phyloP scores from a whole-genome alignment of 2,113 vertebrate species.

The Condylura cristata region DNA sequence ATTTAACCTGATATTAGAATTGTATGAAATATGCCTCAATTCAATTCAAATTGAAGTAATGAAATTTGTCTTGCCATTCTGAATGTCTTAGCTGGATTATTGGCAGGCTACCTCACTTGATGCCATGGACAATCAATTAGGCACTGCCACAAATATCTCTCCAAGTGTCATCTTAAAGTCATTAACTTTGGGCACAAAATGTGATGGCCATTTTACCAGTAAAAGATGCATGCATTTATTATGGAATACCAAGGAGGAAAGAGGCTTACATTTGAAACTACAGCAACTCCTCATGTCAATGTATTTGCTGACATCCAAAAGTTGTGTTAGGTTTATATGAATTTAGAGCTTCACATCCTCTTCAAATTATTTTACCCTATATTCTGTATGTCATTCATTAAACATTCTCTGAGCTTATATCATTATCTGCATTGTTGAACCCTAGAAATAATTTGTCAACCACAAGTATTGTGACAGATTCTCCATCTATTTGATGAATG shows the following conservation, averaged over 20 bases:
- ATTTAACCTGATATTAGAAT: slow-evolving; percentile 45
- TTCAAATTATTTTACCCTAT: background rate
- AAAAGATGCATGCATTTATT: background rate
- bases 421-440: background rate
- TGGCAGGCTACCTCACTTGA: slow-evolving; percentile 46
- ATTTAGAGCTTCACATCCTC: background rate
- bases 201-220: background rate
- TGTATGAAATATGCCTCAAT: slow-evolving; percentile 59
- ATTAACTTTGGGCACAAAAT: slow-evolving; percentile 60
- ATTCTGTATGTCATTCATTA: background rate
- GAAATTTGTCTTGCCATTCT: slow-evolving; percentile 61
- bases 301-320: background rate
- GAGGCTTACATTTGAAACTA: background rate
- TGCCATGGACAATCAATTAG: slow-evolving; percentile 75
- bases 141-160: slow-evolving; percentile 63
- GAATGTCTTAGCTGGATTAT: slow-evolving; percentile 37
- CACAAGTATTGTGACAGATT: background rate
- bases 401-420: background rate
- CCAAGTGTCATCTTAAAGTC: slow-evolving; percentile 53
- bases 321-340: background rate
- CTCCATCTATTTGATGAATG: background rate
- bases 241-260: slow-evolving; percentile 9
- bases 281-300: background rate
- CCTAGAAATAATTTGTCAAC: background rate
- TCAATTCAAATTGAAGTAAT: slow-evolving; percentile 59